Evolutionary conservation across 64 coral and sea anemone species (phyloP).

Genomic region (Montipora efflorescens): DNA sequence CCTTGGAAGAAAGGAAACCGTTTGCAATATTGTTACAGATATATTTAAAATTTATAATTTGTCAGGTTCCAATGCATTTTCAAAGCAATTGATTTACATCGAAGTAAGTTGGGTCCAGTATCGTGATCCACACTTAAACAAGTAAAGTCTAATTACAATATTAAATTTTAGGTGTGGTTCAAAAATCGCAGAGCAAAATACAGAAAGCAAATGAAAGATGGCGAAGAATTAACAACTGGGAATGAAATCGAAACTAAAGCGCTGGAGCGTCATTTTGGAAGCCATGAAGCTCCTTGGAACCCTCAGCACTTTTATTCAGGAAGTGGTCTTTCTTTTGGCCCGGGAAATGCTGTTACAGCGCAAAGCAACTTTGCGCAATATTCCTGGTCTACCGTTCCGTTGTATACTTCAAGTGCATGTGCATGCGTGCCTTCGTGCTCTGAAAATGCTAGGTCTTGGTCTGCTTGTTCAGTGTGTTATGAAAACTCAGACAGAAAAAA

Average conservation of each 20-base stretch:
- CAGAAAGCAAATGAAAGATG: slow-evolving; percentile 78
- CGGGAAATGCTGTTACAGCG: slow-evolving; percentile 37
- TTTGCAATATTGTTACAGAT: too few species aligned
- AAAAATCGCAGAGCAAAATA: slow-evolving; percentile 78
- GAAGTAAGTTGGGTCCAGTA: too few species aligned
- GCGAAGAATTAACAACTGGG: slow-evolving; percentile 43
- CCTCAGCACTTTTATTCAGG: slow-evolving; percentile 47
- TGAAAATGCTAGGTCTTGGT: slow-evolving; percentile 25
- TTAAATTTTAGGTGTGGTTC: slow-evolving; percentile 69
- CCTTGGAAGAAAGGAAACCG: too few species aligned
- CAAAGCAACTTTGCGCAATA: slow-evolving; percentile 35
- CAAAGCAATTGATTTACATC: too few species aligned
- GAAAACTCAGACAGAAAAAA: slow-evolving; percentile 38
- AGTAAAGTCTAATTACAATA: background rate
- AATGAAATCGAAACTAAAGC: slow-evolving; percentile 49
- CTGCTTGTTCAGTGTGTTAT: slow-evolving; percentile 23
- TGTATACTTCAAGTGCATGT: slow-evolving; percentile 46
- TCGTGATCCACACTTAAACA: background rate
- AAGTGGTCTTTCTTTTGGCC: background rate
- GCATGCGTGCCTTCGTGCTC: slow-evolving; percentile 28
- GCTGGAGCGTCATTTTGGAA: slow-evolving; percentile 3
- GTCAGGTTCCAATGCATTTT: too few species aligned
- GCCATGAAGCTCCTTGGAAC: slow-evolving; percentile 37
- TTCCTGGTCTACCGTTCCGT: slow-evolving; percentile 31
- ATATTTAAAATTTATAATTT: too few species aligned